A percentile compares a stretch with the other conserved stretches of the same genome.
Evolutionary conservation across 2,113 vertebrate species (phyloP).

Genomic region (Calypte anna): DNA sequence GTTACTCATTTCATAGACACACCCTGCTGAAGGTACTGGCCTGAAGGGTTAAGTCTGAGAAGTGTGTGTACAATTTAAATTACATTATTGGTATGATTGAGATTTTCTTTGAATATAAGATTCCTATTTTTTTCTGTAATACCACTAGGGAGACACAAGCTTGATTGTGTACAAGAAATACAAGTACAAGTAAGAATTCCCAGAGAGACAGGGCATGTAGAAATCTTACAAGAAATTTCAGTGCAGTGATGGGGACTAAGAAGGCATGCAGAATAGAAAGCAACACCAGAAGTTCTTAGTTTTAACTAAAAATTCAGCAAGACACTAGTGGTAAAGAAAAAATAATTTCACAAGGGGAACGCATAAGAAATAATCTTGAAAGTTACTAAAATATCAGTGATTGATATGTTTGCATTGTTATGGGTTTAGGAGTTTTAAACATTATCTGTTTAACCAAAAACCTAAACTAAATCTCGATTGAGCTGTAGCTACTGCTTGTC

Average conservation of each 20-base stretch:
- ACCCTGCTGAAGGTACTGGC: not conserved
- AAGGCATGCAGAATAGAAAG: not conserved
- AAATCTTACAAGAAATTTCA: not conserved
- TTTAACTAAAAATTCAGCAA: not conserved
- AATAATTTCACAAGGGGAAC: not conserved
- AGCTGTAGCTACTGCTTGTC: not conserved
- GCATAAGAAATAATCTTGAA: not conserved
- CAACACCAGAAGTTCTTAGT: not conserved
- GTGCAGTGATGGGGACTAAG: not conserved
- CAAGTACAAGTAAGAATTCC: not conserved
- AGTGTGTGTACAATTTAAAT: not conserved
- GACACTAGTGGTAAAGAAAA: not conserved
- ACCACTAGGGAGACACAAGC: not conserved
- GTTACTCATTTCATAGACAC: not conserved
- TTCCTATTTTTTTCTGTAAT: not conserved
- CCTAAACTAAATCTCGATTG: not conserved
- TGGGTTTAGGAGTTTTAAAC: not conserved
- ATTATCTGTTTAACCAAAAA: not conserved
- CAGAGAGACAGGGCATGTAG: not conserved
- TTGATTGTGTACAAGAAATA: not conserved
- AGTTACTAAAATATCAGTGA: not conserved
- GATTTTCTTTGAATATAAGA: not conserved
- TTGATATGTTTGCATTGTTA: not conserved
- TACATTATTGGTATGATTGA: not conserved
- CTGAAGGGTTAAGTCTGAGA: not conserved